These are phyloP conservation scores for Catharus fuscescens DNA, from an alignment of 2,113 vertebrate species.

Conservation along the genomic window DNA sequence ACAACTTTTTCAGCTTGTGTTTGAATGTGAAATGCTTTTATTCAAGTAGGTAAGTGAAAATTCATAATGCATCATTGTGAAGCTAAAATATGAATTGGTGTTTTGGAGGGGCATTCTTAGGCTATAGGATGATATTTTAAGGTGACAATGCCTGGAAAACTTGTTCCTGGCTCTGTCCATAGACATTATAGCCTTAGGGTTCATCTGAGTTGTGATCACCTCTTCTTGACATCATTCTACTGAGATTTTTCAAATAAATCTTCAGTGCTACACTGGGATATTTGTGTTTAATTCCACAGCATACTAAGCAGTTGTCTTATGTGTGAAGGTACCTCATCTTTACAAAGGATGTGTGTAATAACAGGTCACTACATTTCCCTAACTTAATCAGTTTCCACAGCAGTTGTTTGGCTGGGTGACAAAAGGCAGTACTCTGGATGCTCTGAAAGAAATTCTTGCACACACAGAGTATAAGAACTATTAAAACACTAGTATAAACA, in stretches of 20 bases:
- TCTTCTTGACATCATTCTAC: not conserved
- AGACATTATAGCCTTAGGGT: not conserved
- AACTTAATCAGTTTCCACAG: not conserved
- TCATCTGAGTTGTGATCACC: not conserved
- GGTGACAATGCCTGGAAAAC: not conserved
- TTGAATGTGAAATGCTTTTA: not conserved
- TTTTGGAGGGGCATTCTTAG: conserved; percentile 10
- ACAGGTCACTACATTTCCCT: not conserved
- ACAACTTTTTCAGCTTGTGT: not conserved
- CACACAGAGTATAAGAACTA: not conserved
- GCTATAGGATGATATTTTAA: conserved; percentile 23
- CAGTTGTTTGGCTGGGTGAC: not conserved
- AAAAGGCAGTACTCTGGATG: not conserved
- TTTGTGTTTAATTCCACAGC: not conserved
- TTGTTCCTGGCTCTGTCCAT: not conserved
- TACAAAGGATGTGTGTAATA: not conserved
- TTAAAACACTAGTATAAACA: not conserved
- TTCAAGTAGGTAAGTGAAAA: not conserved
- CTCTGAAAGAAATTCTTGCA: not conserved
- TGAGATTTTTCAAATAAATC: not conserved
- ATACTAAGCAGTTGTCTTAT: not conserved
- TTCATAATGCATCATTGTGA: not conserved
- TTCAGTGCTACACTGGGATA: not conserved
- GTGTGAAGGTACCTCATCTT: not conserved
- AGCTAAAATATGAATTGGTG: not conserved